Conservation (phyloP, 2,797 vertebrate species). For the Coreius guichenoti region DNA sequence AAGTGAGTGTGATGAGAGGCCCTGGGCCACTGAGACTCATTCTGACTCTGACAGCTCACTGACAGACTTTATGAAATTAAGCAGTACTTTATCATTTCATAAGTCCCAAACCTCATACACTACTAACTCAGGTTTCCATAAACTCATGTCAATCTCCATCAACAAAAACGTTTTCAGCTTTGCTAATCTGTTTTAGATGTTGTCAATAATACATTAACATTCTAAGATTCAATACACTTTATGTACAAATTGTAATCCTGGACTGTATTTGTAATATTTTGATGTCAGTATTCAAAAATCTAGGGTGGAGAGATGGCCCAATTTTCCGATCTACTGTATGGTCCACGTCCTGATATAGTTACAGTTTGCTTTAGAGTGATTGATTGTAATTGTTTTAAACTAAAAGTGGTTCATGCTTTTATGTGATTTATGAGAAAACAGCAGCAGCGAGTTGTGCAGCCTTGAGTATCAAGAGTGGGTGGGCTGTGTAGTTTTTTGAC, state of each 20-base stretch:
- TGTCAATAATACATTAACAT: not conserved
- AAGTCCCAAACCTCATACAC: constrained; percentile 1
- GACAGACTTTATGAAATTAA: constrained; percentile 21
- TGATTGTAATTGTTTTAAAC: not conserved
- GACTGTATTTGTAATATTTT: not conserved
- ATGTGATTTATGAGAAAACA: not conserved
- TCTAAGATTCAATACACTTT: not conserved
- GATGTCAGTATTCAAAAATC: too few relatives aligned
- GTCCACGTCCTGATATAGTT: too few relatives aligned
- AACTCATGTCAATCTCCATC: not conserved
- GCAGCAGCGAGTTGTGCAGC: not conserved
- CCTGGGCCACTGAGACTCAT: constrained; percentile 25
- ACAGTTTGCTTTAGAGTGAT: not conserved
- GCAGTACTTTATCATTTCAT: constrained; percentile 11
- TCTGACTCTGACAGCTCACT: constrained; percentile 19
- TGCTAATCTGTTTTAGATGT: not conserved
- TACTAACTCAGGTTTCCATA: not conserved
- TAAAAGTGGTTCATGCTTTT: not conserved
- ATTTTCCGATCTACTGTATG: not conserved
- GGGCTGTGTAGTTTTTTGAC: not conserved
- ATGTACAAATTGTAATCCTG: not conserved
- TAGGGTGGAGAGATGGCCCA: not conserved
- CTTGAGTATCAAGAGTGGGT: not conserved
- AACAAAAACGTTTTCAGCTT: not conserved
- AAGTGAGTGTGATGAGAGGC: constrained; percentile 15